Conservation (phyloP, 2,797 vertebrate genomes). For the Sparus aurata region DNA sequence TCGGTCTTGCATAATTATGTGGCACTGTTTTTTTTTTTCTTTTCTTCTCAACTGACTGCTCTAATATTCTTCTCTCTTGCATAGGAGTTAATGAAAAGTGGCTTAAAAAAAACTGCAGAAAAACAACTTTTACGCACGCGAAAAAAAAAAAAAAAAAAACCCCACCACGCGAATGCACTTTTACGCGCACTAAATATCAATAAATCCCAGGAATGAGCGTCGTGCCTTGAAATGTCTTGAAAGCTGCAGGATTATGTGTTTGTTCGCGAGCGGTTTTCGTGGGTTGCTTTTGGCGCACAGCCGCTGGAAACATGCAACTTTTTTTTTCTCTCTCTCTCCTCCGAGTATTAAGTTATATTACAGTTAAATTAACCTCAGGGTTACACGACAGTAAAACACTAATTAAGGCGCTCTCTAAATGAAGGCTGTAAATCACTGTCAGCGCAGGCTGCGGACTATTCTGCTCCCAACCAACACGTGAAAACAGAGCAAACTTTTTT, state of each 20-base stretch:
- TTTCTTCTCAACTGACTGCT: not conserved
- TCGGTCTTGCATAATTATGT: constrained; percentile 51
- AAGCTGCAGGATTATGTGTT: constrained; percentile 2
- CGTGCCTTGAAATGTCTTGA: not conserved
- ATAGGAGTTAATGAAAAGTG: not conserved
- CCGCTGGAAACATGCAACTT: constrained; percentile 44
- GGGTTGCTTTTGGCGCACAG: constrained; percentile 31
- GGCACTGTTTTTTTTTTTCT: constrained; percentile 10
- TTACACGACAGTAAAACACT: constrained; percentile 81
- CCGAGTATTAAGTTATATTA: constrained; percentile 75
- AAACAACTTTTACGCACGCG: constrained; percentile 63
- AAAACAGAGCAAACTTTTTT: constrained; percentile 27
- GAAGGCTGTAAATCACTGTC: constrained; percentile 79
- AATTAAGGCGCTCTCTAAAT: constrained; percentile 84
- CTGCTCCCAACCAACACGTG: constrained; percentile 58
- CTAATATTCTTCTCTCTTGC: constrained; percentile 7
- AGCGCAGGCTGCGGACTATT: constrained; percentile 46
- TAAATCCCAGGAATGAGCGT: not conserved
- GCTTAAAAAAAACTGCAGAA: not conserved
- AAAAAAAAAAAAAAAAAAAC: not conserved
- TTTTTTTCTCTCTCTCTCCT: not conserved
- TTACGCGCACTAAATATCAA: constrained; percentile 37
- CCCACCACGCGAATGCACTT: constrained; percentile 2
- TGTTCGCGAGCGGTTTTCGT: constrained; percentile 5
- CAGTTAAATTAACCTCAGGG: constrained; percentile 74